Evolutionary conservation across 2,797 vertebrate genomes (phyloP).

Genomic region (Macrochelys suwanniensis): DNA sequence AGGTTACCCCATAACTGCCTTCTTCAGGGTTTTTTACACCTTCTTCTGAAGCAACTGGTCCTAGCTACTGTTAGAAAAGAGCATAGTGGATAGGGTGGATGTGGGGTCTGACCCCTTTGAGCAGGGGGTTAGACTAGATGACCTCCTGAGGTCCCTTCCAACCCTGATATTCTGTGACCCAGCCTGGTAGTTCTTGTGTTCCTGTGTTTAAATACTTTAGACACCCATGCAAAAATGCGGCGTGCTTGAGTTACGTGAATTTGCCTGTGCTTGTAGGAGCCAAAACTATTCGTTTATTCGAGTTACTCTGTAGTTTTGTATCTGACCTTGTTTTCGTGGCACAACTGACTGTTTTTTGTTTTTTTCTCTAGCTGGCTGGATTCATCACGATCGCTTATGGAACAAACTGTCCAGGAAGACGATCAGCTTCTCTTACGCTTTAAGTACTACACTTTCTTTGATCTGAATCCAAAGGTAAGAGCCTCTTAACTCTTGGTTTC

Average conservation of each 20-base stretch:
- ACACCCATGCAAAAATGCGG: not conserved
- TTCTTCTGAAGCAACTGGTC: not conserved
- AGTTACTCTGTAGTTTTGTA: not conserved
- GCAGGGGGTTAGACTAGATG: too few species aligned
- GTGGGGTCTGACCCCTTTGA: not conserved
- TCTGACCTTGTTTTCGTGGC: slow-evolving; percentile 9
- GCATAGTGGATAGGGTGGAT: not conserved
- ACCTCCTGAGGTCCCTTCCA: too few species aligned
- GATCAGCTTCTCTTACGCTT: slow-evolving; percentile 93
- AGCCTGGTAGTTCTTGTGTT: not conserved
- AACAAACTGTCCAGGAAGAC: slow-evolving; percentile 92
- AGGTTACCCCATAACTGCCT: not conserved
- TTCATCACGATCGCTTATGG: slow-evolving; percentile 97
- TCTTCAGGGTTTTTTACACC: not conserved
- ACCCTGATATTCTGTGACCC: too few species aligned
- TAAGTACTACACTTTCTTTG: slow-evolving; percentile 98
- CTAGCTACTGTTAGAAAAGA: not conserved
- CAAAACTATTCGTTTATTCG: not conserved
- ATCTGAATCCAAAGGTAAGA: slow-evolving; percentile 97
- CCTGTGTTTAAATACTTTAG: not conserved
- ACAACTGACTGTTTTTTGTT: slow-evolving; percentile 3
- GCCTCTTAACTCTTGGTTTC: not conserved
- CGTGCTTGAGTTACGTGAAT: not conserved
- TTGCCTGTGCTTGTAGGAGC: not conserved
- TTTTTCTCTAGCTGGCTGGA: slow-evolving; percentile 92